These are phyloP conservation scores for Pardosa pseudoannulata DNA, from an alignment of 2,888 invertebrate species.

Conservation along the genomic window DNA sequence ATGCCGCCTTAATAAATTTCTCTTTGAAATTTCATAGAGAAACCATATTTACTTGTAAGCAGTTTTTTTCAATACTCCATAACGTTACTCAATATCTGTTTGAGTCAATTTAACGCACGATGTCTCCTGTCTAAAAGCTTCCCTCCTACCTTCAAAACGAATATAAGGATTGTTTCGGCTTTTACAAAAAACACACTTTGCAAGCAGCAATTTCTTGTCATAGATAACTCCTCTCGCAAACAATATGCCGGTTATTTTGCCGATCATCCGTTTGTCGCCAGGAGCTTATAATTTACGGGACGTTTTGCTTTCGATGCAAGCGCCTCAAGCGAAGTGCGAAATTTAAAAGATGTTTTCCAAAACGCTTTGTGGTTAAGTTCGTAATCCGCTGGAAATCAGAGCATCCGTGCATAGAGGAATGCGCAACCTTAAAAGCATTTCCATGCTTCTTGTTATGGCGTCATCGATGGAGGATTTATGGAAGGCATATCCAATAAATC, in stretches of 20 bases:
- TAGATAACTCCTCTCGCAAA: neutral
- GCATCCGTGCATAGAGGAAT: neutral
- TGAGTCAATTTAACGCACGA: too few species aligned
- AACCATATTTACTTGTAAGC: too few species aligned
- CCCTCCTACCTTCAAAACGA: too few species aligned
- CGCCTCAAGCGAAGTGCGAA: neutral
- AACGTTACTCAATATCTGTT: too few species aligned
- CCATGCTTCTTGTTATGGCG: conserved; percentile 1
- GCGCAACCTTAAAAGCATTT: neutral
- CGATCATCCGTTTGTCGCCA: neutral
- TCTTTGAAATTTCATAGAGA: too few species aligned
- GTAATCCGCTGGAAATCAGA: neutral
- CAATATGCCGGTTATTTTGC: neutral
- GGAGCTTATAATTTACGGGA: neutral
- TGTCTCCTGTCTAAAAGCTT: too few species aligned
- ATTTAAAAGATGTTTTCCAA: neutral
- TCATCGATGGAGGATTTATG: conserved; percentile 6
- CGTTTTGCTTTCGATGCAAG: neutral
- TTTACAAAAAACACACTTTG: too few species aligned
- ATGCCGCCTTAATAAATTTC: too few species aligned
- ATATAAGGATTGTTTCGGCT: too few species aligned
- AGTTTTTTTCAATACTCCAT: too few species aligned
- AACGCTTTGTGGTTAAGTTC: neutral
- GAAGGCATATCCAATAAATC: conserved; percentile 5
- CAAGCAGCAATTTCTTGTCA: too few species aligned